Evolutionary conservation across 2,888 invertebrate genomes (phyloP).

Genomic region (Leptarthrus brevirostris): DNA sequence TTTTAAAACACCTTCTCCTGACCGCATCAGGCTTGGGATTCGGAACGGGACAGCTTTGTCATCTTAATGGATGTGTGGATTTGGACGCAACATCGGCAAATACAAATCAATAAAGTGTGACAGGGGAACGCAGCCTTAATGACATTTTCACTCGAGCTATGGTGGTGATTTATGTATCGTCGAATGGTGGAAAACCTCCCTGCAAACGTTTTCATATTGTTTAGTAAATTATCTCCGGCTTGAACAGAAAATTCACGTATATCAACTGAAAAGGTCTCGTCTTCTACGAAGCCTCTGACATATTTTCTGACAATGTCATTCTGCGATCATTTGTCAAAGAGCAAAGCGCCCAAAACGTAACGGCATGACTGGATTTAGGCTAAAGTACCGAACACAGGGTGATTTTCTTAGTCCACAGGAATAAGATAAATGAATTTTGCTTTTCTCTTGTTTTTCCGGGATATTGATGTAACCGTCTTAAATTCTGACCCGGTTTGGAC

Average conservation of each 20-base stretch:
- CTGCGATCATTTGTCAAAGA: conserved; percentile 46
- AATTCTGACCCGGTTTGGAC: background rate
- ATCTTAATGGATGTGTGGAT: background rate
- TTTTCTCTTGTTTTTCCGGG: conserved; percentile 35
- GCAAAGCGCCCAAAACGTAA: background rate
- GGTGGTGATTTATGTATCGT: conserved; percentile 31
- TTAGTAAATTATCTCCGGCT: conserved; percentile 40
- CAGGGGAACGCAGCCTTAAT: conserved; percentile 32
- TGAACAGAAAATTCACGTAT: conserved; percentile 10
- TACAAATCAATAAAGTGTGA: conserved; percentile 44
- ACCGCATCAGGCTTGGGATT: background rate
- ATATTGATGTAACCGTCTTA: conserved; percentile 15
- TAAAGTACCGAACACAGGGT: conserved; percentile 9
- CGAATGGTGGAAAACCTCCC: background rate
- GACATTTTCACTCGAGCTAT: conserved; percentile 32
- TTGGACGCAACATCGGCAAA: background rate
- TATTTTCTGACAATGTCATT: conserved; percentile 38
- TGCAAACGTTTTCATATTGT: conserved; percentile 43
- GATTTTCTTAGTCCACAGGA: conserved; percentile 6
- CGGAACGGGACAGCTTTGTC: background rate
- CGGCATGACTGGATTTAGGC: conserved; percentile 40
- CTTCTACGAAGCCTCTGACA: background rate
- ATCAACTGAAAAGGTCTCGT: conserved; percentile 30
- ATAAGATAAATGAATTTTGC: conserved; percentile 47
- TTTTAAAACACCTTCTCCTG: background rate